Base-by-base conservation (phyloP, 2,113 vertebrate genomes). In the Asarcornis scutulata region DNA sequence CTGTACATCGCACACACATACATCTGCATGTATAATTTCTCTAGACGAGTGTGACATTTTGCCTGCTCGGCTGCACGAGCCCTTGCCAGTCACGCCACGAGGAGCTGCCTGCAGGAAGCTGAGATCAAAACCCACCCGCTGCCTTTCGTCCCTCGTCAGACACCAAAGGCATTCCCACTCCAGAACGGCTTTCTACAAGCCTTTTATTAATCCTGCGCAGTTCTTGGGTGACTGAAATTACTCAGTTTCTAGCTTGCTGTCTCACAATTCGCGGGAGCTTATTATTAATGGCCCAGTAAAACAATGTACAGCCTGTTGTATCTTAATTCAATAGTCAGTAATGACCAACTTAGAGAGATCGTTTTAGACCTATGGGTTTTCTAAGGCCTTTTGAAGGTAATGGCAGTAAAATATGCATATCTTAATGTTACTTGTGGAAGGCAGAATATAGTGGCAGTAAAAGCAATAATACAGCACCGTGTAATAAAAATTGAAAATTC, bases 211-310 rank as follows among this genome's bases (percentile, higher is more conserved):
- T 60, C 25, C 63, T 87, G 44, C 17, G 34, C 90, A 69, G 93
- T 96, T 95, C 95, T 96, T 93, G 95, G 95, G 95, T 91, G 95
- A 91, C 92, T 38, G 27, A 87, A 93, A 96, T 93, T 13, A 86
- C 74, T 91, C 76, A 16, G 40, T 88, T 94, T 83, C 92, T 23
- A 91, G 44, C 84, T 83, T 69, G 78, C 93, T 96, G 92, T 94
- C 96, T 94, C 72, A 94, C 74, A 94, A 32, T 89, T 94, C 96
- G 85, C 74, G 64, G 53, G 80, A 74, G 77, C 63, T 93, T 77
- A n/a, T 97, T 97, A 97, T 97, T 96, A 97, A 97, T 96, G 94
- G 94, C 94, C 64, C 86, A 87, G 96, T 97, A 96, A 97, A 97
- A 97, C 96, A 97, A 97, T 93, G 96, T 80, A 89, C 80, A 76